Percentiles rank a stretch among this genome's conserved stretches.
Conservation (phyloP, 2,113 vertebrate species). For the Mustela lutreola region DNA sequence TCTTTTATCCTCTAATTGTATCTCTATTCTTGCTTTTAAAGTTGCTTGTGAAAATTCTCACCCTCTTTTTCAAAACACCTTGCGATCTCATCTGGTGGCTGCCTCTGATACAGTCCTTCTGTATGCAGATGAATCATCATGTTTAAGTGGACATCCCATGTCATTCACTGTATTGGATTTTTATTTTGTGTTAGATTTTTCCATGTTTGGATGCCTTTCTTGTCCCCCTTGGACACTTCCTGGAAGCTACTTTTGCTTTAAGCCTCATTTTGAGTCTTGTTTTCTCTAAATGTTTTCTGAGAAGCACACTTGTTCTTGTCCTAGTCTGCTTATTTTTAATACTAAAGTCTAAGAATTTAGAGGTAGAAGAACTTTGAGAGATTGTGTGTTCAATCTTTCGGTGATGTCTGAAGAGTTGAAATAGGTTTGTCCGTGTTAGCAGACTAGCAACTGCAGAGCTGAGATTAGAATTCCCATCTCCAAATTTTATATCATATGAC, state of each 20-base stretch:
- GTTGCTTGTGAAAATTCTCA: not conserved
- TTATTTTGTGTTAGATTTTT: not conserved
- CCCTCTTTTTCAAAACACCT: not conserved
- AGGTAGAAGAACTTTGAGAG: not conserved
- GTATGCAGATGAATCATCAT: not conserved
- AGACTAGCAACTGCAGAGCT: not conserved
- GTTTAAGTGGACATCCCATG: accelerated
- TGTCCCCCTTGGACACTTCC: not conserved
- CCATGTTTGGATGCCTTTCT: not conserved
- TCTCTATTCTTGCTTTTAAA: not conserved
- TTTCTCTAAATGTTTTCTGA: not conserved
- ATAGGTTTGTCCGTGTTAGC: not conserved
- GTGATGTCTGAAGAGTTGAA: not conserved
- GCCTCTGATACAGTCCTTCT: not conserved
- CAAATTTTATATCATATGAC: not conserved
- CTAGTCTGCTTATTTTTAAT: not conserved
- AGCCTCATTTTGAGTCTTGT: not conserved
- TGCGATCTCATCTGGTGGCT: not conserved
- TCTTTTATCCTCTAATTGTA: not conserved
- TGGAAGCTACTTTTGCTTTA: not conserved
- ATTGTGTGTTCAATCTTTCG: not conserved
- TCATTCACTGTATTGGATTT: not conserved
- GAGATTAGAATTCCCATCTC: not conserved
- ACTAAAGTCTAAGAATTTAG: not conserved
- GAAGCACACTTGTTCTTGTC: not conserved